A percentile compares a stretch with the other conserved stretches of the same genome.
Evolutionary conservation across 2,113 vertebrate species (phyloP).

Genomic region (Larimichthys crocea): DNA sequence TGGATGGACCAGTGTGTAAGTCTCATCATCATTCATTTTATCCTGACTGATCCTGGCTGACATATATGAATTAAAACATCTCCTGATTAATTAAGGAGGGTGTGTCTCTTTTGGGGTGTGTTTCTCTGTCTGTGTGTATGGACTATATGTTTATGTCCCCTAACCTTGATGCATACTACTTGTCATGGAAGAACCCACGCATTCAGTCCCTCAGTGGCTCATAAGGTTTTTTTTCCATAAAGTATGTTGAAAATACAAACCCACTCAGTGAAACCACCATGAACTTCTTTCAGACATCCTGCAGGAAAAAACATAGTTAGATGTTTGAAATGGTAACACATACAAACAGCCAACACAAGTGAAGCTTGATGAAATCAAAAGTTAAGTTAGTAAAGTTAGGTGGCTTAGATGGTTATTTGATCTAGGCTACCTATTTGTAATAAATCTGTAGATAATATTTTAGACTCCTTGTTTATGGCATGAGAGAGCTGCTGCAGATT

Average conservation of each 20-base stretch:
- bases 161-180: not conserved
- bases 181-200: not conserved
- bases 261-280: no score
- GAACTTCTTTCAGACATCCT: no score
- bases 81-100: not conserved
- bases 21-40: constrained; percentile 48
- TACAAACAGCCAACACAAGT: no score
- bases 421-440: no score
- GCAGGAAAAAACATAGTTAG: no score
- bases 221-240: not conserved
- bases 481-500: no score
- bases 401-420: no score
- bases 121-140: constrained; percentile 20
- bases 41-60: constrained; percentile 10
- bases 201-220: constrained; percentile 18
- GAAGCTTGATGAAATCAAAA: no score
- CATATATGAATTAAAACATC: constrained; percentile 8
- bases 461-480: no score
- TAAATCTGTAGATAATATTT: no score
- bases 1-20: constrained; percentile 93
- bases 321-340: no score
- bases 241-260: not conserved
- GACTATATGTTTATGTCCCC: not conserved
- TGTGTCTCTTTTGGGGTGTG: constrained; percentile 13
- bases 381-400: no score